Evolutionary conservation across 2,113 vertebrate genomes (phyloP).

Genomic region (Nettapus auritus): DNA sequence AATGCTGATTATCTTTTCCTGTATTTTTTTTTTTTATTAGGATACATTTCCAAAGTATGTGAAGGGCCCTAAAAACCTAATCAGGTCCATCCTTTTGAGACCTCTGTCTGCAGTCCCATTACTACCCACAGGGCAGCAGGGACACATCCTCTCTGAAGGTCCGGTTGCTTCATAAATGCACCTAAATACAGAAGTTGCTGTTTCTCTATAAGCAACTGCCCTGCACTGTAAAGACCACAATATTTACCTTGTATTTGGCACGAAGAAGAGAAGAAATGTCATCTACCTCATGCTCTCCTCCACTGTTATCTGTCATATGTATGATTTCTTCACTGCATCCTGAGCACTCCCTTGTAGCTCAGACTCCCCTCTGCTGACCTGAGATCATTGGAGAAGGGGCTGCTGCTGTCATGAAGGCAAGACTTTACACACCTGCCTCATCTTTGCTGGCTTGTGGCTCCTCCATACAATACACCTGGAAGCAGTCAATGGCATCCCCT

Average conservation of each 20-base stretch:
- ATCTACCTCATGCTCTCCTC: neutral
- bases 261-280: neutral
- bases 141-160: neutral
- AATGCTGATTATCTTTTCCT: neutral
- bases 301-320: neutral
- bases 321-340: neutral
- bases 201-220: neutral
- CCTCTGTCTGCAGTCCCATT: neutral
- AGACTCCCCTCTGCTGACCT: neutral
- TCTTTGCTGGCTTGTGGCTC: constrained; percentile 85
- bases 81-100: neutral
- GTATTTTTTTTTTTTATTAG: neutral
- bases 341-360: neutral
- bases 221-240: neutral
- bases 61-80: neutral
- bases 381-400: neutral
- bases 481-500: constrained; percentile 90
- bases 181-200: neutral
- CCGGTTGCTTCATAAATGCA: neutral
- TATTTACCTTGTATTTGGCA: neutral
- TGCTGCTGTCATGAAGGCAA: neutral
- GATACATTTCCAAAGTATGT: neutral
- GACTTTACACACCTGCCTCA: constrained; percentile 60
- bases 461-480: constrained; percentile 97
- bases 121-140: fast-evolving